phyloP scores from a whole-genome alignment of 2,888 invertebrate genomes.

The Protophormia terraenovae region DNA sequence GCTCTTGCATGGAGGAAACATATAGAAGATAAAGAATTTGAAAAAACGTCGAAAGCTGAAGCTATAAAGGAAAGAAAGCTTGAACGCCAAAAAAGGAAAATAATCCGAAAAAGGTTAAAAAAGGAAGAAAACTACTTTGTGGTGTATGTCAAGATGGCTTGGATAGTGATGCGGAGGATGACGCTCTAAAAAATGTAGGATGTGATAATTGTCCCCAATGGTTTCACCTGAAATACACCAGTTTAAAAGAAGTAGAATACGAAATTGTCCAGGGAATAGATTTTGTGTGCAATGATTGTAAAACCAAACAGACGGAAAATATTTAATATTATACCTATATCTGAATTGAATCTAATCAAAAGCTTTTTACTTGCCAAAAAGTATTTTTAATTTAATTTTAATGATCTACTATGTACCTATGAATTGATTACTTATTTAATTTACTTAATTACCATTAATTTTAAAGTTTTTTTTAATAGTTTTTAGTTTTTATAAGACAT shows the following conservation, averaged over 20 bases:
- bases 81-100: too few relatives aligned
- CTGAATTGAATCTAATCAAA: too few relatives aligned
- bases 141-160: background rate
- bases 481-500: background rate
- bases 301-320: background rate
- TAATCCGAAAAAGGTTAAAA: too few relatives aligned
- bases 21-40: too few relatives aligned
- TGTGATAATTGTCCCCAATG: constrained; percentile 30
- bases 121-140: too few relatives aligned
- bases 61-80: too few relatives aligned
- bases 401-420: too few relatives aligned
- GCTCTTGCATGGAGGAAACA: too few relatives aligned
- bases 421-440: too few relatives aligned
- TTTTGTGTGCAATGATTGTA: constrained; percentile 16
- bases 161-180: background rate
- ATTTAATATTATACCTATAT: too few relatives aligned
- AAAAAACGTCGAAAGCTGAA: too few relatives aligned
- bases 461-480: background rate
- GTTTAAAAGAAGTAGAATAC: background rate
- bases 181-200: constrained; percentile 19
- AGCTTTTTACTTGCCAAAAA: background rate
- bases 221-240: constrained; percentile 21
- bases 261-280: background rate
- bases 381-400: background rate
- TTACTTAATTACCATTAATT: too few relatives aligned